Percentiles rank a stretch among this genome's conserved stretches.
Evolutionary conservation across 1,140 invertebrate species (phyloP).

Genomic region (Acyrthosiphon pisum): DNA sequence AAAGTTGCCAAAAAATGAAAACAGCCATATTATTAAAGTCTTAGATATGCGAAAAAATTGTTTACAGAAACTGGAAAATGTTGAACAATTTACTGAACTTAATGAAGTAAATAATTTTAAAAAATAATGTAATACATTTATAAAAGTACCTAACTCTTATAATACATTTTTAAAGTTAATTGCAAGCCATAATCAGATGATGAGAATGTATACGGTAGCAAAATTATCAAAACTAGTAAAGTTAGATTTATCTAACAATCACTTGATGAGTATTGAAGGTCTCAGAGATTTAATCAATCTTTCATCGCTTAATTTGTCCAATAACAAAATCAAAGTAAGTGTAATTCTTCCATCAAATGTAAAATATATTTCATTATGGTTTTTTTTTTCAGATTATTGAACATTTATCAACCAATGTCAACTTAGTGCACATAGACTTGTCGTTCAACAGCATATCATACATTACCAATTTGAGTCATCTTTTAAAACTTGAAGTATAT

Average conservation of each 20-base stretch:
- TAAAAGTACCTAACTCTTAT: neutral
- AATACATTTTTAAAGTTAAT: constrained; percentile 72
- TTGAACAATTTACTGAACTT: constrained; percentile 80
- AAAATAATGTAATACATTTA: constrained; percentile 42
- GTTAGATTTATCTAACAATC: constrained; percentile 85
- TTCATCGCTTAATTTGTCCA: constrained; percentile 76
- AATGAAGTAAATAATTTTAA: constrained; percentile 73
- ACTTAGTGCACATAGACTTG: constrained; percentile 83
- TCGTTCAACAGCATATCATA: constrained; percentile 87
- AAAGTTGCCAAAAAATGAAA: constrained; percentile 63
- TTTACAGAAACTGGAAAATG: constrained; percentile 83
- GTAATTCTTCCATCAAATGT: neutral
- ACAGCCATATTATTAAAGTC: constrained; percentile 48
- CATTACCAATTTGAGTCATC: constrained; percentile 82
- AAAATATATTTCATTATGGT: neutral
- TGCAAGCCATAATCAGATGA: constrained; percentile 80
- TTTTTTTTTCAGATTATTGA: constrained; percentile 77
- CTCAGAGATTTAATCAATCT: constrained; percentile 83
- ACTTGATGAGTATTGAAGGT: constrained; percentile 86
- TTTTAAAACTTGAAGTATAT: constrained; percentile 78
- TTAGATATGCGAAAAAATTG: constrained; percentile 87
- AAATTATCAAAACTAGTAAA: constrained; percentile 79
- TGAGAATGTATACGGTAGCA: constrained; percentile 86
- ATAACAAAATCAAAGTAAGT: constrained; percentile 75
- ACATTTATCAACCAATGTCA: constrained; percentile 80